Evolutionary conservation across 2,797 vertebrate genomes (phyloP).

Genomic region (Premnoplex brunnescens): DNA sequence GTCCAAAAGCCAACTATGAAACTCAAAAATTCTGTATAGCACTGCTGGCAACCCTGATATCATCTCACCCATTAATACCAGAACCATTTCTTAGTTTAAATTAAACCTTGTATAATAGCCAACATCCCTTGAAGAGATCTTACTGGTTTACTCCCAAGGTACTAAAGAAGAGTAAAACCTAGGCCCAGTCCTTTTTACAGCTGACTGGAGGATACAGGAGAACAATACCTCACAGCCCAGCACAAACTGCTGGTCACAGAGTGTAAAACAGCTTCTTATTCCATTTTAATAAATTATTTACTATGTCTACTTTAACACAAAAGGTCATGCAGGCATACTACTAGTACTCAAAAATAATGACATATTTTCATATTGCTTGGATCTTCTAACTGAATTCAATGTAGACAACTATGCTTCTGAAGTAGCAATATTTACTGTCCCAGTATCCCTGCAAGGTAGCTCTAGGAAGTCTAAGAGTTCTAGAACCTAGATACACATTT

Average conservation of each 20-base stretch:
- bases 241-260: not conserved
- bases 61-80: not conserved
- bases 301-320: not conserved
- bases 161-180: not conserved
- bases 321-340: not conserved
- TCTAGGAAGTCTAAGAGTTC: not conserved
- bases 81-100: not conserved
- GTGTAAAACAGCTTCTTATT: not conserved
- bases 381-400: not conserved
- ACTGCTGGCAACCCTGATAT: not conserved
- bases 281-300: not conserved
- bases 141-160: not conserved
- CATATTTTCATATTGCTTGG: not conserved
- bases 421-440: not conserved
- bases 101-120: not conserved
- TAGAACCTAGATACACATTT: not conserved
- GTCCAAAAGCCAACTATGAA: not conserved
- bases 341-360: not conserved
- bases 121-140: not conserved
- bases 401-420: not conserved
- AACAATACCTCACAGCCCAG: not conserved
- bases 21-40: not conserved
- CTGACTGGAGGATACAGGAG: not conserved
- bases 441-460: not conserved
- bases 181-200: not conserved